Percentiles rank a stretch among this genome's conserved stretches.
Conservation (phyloP, 2,797 vertebrate genomes). For the Phataginus tricuspis region DNA sequence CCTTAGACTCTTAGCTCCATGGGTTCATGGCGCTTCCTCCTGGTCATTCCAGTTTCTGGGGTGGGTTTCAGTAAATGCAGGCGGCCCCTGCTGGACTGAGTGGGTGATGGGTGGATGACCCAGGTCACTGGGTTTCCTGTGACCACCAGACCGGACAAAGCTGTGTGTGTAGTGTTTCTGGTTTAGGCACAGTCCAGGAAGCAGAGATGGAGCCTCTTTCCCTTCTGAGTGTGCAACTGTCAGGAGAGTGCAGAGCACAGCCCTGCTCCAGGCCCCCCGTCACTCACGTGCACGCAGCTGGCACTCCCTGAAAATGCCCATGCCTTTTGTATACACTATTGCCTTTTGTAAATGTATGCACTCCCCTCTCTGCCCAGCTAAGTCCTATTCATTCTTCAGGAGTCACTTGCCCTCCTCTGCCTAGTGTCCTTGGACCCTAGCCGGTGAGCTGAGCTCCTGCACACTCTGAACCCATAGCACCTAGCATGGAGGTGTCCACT, state of each 20-base stretch:
- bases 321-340: not conserved
- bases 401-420: accelerated
- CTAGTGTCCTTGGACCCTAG: accelerated
- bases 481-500: accelerated
- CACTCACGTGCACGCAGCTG: accelerated
- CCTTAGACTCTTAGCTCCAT: not conserved
- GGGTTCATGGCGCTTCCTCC: accelerated
- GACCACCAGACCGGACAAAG: not conserved
- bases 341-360: not conserved
- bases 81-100: no score
- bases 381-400: not conserved
- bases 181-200: not conserved
- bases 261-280: not conserved
- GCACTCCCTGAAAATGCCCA: not conserved
- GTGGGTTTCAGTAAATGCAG: not conserved
- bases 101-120: accelerated
- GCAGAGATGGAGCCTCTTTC: not conserved
- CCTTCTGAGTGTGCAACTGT: accelerated
- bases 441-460: accelerated
- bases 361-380: not conserved
- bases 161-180: not conserved
- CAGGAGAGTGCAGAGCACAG: not conserved
- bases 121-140: not conserved
- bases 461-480: accelerated
- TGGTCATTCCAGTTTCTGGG: not conserved